Base-by-base conservation (phyloP, 2,888 invertebrate species). In the Andrena bicolor region DNA sequence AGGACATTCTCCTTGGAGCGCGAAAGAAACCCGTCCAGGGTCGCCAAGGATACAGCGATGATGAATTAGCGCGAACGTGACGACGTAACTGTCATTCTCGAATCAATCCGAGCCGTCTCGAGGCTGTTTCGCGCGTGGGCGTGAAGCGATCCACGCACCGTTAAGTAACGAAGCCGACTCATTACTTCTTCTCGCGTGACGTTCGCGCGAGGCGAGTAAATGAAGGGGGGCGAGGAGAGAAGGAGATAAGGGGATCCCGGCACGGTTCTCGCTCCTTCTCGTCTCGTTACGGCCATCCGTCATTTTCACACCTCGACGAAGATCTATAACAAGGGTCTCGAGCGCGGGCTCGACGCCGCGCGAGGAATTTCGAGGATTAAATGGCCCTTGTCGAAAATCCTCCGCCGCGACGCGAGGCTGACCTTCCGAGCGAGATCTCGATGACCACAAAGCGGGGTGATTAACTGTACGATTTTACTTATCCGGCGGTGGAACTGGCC, bases 281-380 rank as follows among this genome's bases (percentile, higher is more conserved):
- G 81, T 84, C 84, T 87, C 83, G 84, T 83, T 86, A 83, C 78
- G 83, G 82, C 86, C 87, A 88, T 90, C 85, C 90, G 87, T 91
- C 91, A 90, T 90, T 91, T 90, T 91, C 90, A 89, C 90, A 90
- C 89, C 90, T 91, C 84, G 76, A 77, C 86, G 85, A 86, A 86
- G 88, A 87, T 85, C 86, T 84, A 89, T 83, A 80, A 86, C 82
- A 82, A 65, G 61, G 53, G 66, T 16, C 68, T 58, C 51, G 76
- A 75, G 81, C 74, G 77, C 83, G 82, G 30, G 71, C 41, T 49
- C 16, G 49, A 23, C 60, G 35, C n/a, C 49, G 51, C 20, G 32
- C 35, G 41, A 68, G 61, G 49, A 80, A 63, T 72, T 79, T 79
- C 26, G n/a, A 58, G 32, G 28, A 20, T 63, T 35, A 35, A 26